Evolutionary conservation across 2,888 invertebrate genomes (phyloP).

Genomic region (Drosophila paramelanica): DNA sequence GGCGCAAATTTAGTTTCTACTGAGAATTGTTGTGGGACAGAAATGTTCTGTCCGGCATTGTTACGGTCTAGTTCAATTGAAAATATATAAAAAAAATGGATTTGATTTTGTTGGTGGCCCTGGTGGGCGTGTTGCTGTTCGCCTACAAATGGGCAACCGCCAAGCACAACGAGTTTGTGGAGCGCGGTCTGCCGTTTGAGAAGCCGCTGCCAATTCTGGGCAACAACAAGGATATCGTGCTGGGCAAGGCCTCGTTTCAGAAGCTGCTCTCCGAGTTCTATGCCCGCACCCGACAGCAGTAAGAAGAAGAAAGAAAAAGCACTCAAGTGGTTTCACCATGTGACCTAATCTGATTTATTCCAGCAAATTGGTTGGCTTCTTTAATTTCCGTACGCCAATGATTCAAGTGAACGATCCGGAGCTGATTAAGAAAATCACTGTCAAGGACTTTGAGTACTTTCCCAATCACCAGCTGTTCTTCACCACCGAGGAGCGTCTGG

Average conservation of each 20-base stretch:
- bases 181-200: conserved; percentile 63
- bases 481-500: conserved; percentile 83
- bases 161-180: conserved; percentile 56
- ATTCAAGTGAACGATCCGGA: conserved; percentile 82
- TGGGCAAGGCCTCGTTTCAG: conserved; percentile 45
- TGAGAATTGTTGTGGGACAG: background rate
- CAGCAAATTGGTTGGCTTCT: conserved; percentile 84
- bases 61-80: background rate
- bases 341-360: background rate
- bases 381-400: conserved; percentile 73
- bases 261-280: conserved; percentile 54
- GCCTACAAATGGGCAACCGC: conserved; percentile 70
- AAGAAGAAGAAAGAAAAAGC: conserved; percentile 12
- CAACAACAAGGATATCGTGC: conserved; percentile 32
- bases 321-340: background rate
- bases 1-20: conserved; percentile 7
- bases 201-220: conserved; percentile 75
- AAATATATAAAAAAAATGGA: conserved; percentile 8
- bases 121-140: conserved; percentile 26
- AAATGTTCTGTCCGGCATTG: background rate
- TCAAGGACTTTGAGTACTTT: conserved; percentile 84
- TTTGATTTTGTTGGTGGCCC: conserved; percentile 31
- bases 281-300: conserved; percentile 62
- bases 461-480: conserved; percentile 84
- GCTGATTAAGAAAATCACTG: conserved; percentile 80